Percentiles rank a stretch among this genome's conserved stretches.
phyloP scores from a whole-genome alignment of 1,140 invertebrate genomes.

The Brachionus angularis region DNA sequence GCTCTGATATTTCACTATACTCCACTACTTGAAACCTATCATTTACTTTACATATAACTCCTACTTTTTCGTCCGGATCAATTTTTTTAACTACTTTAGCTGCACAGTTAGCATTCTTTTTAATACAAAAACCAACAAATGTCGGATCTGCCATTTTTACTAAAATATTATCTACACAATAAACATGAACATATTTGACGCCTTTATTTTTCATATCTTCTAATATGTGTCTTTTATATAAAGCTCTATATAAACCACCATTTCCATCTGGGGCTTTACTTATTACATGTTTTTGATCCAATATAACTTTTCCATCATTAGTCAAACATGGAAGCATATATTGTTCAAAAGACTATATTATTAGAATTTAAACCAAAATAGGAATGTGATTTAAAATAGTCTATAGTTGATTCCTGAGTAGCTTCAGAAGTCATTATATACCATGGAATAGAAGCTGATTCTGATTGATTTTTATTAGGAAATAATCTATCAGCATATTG shows the following conservation, averaged over 20 bases:
- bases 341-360: constrained; percentile 89
- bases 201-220: constrained; percentile 75
- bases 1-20: constrained; percentile 89
- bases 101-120: constrained; percentile 83
- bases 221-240: constrained; percentile 69
- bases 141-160: constrained; percentile 95
- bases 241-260: constrained; percentile 86
- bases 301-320: constrained; percentile 85
- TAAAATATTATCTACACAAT: constrained; percentile 97
- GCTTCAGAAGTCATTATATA: constrained; percentile 99
- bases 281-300: constrained; percentile 71
- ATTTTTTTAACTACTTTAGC: constrained; percentile 91
- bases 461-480: constrained; percentile 65
- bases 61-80: constrained; percentile 83
- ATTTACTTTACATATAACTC: constrained; percentile 84
- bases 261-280: constrained; percentile 91
- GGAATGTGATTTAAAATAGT: constrained; percentile 74
- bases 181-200: constrained; percentile 87
- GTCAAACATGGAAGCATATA: constrained; percentile 86
- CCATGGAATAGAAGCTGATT: constrained; percentile 62
- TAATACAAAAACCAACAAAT: constrained; percentile 89
- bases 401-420: constrained; percentile 75
- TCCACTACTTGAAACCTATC: constrained; percentile 82
- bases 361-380: constrained; percentile 81
- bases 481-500: constrained; percentile 21